phyloP scores from a whole-genome alignment of 2,113 vertebrate species.

The Neolamprologus devosi region DNA sequence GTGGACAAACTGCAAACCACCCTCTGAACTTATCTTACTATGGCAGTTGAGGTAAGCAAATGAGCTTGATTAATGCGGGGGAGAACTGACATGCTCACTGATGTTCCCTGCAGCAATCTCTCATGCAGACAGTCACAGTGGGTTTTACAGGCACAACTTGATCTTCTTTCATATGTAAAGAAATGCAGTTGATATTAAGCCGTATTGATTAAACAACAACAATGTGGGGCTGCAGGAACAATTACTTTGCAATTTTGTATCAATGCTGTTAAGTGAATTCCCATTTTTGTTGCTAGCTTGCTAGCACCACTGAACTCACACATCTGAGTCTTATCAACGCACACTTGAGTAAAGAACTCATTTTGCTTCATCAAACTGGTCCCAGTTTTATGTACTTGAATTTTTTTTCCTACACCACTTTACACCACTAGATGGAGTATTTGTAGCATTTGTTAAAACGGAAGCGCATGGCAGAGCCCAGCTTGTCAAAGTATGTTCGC shows the following conservation, averaged over 20 bases:
- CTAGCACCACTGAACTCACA: not conserved
- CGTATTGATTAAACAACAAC: not conserved
- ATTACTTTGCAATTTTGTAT: not conserved
- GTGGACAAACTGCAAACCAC: not conserved
- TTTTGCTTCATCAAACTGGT: not conserved
- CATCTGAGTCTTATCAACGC: not conserved
- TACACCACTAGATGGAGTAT: not conserved
- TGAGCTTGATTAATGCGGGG: not conserved
- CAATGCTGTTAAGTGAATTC: rapidly evolving
- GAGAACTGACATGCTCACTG: not conserved
- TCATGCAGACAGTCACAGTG: not conserved
- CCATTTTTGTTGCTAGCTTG: rapidly evolving
- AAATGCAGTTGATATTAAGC: not conserved
- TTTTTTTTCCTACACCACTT: rapidly evolving
- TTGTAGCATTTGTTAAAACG: not conserved
- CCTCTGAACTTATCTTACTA: not conserved
- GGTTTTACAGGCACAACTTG: rapidly evolving
- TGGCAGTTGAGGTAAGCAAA: not conserved
- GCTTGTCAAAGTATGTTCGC: not conserved
- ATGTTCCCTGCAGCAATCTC: not conserved
- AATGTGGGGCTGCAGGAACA: not conserved
- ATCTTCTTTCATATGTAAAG: not conserved
- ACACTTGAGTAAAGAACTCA: not conserved
- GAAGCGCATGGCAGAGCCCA: rapidly evolving
- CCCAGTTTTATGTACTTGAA: not conserved